Conservation (phyloP, 92 coral and sea anemone species). For the Palythoa grandiflora region DNA sequence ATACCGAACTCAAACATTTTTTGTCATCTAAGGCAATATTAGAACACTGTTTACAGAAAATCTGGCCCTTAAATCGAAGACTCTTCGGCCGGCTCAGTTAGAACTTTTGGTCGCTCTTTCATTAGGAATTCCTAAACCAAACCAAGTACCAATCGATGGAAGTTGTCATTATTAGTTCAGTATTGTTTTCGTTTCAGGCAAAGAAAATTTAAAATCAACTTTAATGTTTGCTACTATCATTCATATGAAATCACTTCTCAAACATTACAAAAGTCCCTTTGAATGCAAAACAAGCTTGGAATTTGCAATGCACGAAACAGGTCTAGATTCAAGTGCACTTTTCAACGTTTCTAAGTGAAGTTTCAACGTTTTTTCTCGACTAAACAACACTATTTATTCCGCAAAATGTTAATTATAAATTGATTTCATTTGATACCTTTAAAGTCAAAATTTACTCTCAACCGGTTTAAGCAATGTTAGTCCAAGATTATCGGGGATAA, state of each 20-base stretch:
- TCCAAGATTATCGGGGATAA: background rate
- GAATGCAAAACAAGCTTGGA: background rate
- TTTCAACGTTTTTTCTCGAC: no score
- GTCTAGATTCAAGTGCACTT: no score
- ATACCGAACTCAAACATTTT: no score
- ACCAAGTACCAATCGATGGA: background rate
- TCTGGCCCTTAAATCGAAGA: no score
- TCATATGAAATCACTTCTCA: background rate
- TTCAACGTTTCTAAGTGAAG: no score
- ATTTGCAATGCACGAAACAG: background rate
- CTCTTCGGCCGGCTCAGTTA: background rate
- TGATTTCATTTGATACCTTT: background rate
- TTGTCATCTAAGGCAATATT: no score
- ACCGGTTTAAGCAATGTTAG: background rate
- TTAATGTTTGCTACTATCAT: background rate
- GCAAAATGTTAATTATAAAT: no score
- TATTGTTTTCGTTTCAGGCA: background rate
- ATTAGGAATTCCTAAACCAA: background rate
- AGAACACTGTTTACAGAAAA: no score
- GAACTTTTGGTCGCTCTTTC: background rate
- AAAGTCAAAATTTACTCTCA: background rate
- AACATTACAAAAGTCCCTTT: background rate
- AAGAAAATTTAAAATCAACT: background rate
- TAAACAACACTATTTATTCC: no score
- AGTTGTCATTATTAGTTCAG: background rate